Evolutionary conservation across 2,113 vertebrate species (phyloP).

Genomic region (Campylomormyrus tamandua): DNA sequence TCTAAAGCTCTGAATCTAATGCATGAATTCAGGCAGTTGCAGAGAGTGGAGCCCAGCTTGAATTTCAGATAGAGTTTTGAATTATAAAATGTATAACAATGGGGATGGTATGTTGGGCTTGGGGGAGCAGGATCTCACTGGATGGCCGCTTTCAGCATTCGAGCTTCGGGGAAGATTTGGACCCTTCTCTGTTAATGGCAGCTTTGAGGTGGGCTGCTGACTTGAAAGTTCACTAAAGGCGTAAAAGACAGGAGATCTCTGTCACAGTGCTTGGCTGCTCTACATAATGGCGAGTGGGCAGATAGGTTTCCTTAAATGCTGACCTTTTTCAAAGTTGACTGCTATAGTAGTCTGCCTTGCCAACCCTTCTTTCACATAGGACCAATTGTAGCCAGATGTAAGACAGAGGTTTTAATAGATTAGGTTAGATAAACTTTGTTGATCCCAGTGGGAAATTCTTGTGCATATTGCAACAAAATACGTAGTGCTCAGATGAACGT

Average conservation of each 20-base stretch:
- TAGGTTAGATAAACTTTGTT: background rate
- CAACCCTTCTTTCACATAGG: background rate
- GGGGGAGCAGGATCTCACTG: background rate
- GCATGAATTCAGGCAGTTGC: background rate
- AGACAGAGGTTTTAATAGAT: background rate
- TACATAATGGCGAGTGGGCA: conserved; percentile 22
- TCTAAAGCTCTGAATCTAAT: background rate
- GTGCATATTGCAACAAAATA: background rate
- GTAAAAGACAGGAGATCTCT: background rate
- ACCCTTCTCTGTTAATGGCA: background rate
- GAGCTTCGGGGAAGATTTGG: background rate
- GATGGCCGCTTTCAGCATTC: background rate
- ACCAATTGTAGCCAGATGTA: background rate
- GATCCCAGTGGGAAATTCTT: background rate
- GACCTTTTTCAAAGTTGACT: background rate
- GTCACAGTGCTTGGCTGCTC: conserved; percentile 7
- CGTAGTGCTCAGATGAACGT: background rate
- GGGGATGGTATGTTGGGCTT: too few relatives aligned
- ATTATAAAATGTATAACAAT: background rate
- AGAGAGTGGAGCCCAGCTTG: background rate
- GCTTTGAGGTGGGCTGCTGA: background rate
- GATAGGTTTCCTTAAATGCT: conserved; percentile 7
- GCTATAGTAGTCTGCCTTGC: background rate
- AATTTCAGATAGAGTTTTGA: background rate
- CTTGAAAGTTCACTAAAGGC: conserved; percentile 7